phyloP scores from a whole-genome alignment of 1,140 invertebrate genomes.

The Globodera ellingtonae region DNA sequence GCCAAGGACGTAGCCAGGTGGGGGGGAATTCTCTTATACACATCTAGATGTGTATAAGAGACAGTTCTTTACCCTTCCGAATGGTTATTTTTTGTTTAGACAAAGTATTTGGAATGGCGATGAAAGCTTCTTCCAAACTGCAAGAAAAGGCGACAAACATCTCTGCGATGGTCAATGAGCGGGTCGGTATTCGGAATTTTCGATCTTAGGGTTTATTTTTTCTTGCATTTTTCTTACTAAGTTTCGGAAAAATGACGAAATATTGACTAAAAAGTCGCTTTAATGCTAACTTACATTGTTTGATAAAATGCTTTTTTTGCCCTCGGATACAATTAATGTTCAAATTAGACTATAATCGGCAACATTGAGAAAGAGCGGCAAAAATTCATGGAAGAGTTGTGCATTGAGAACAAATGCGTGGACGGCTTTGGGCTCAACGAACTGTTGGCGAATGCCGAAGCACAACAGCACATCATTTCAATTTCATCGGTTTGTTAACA shows the following conservation, averaged over 20 bases:
- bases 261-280: background rate
- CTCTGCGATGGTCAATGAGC: conserved; percentile 29
- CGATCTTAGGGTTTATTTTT: no score
- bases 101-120: conserved; percentile 31
- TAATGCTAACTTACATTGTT: no score
- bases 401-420: conserved; percentile 27
- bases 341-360: conserved; percentile 44
- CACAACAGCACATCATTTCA: conserved; percentile 53
- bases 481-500: conserved; percentile 41
- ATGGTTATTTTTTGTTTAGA: conserved; percentile 11
- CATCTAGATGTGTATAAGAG: no score
- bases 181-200: background rate
- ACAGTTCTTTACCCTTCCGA: background rate
- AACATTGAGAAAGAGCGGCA: conserved; percentile 47
- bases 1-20: no score
- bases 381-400: conserved; percentile 47
- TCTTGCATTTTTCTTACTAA: no score
- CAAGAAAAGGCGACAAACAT: conserved; percentile 39
- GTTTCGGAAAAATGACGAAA: conserved; percentile 6
- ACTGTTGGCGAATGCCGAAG: conserved; percentile 48
- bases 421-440: conserved; percentile 44
- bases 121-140: conserved; percentile 21
- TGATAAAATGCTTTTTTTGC: background rate
- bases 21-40: no score
- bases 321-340: conserved; percentile 4